Evolutionary conservation across 1,140 invertebrate genomes (phyloP).

Genomic region (Drosophila arizonae): DNA sequence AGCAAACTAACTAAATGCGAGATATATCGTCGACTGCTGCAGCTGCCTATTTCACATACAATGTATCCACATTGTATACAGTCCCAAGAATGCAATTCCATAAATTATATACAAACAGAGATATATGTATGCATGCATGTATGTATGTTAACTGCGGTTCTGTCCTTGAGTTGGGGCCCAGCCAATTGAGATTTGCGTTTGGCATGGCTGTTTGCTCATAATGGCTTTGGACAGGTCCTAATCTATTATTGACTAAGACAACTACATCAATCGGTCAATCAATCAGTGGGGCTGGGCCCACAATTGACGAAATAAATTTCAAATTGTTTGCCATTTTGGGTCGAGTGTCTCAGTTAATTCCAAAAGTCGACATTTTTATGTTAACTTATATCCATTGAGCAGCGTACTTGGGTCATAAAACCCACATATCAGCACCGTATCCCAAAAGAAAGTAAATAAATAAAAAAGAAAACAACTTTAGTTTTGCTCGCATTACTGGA

Average conservation of each 20-base stretch:
- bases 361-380: too few relatives aligned
- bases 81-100: background rate
- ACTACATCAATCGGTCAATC: background rate
- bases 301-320: too few relatives aligned
- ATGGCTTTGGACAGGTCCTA: background rate
- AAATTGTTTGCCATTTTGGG: too few relatives aligned
- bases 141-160: background rate
- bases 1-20: conserved; percentile 20
- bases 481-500: too few relatives aligned
- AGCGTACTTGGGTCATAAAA: too few relatives aligned
- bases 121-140: background rate
- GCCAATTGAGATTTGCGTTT: conserved; percentile 2
- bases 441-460: too few relatives aligned
- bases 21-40: conserved; percentile 4
- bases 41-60: background rate
- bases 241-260: background rate
- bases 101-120: conserved; percentile 1
- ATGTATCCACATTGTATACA: background rate
- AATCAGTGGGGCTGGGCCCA: background rate
- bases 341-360: too few relatives aligned
- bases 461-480: too few relatives aligned
- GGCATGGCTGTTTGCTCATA: background rate
- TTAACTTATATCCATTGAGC: too few relatives aligned
- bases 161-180: background rate
- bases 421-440: too few relatives aligned